Percentiles rank a stretch among this genome's conserved stretches.
Conservation (phyloP, 2,888 invertebrate species). For the Conus canariensis region DNA sequence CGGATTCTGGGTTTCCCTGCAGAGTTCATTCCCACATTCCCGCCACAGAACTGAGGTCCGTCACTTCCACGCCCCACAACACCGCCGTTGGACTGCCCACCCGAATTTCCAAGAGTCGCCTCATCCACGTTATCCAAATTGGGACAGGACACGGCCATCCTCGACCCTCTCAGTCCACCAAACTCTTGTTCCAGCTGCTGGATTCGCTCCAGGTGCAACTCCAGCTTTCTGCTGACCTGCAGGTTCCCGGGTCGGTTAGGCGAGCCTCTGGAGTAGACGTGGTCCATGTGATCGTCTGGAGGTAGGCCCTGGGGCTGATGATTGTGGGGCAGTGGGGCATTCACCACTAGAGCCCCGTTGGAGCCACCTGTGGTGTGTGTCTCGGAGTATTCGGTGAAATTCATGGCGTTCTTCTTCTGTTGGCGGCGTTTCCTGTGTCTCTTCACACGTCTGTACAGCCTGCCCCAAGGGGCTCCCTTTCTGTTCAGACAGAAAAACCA, state of each 20-base stretch:
- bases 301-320: background rate
- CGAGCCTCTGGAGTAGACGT: background rate
- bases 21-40: background rate
- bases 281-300: background rate
- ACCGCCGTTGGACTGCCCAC: too few species aligned
- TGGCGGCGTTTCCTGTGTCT: background rate
- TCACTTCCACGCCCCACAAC: background rate
- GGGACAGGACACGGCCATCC: background rate
- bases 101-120: background rate
- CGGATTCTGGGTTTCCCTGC: background rate
- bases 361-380: background rate
- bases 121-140: background rate
- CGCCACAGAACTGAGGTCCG: background rate
- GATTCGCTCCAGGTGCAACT: slow-evolving; percentile 19
- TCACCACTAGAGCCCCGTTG: background rate
- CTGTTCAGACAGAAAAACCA: background rate
- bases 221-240: background rate
- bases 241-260: too few species aligned
- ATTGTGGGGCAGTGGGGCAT: background rate
- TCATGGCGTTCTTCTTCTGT: background rate
- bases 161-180: background rate
- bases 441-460: background rate
- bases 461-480: background rate
- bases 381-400: slow-evolving; percentile 1
- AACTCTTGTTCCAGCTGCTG: background rate